Percentiles rank a stretch among this genome's conserved stretches.
phyloP scores from a whole-genome alignment of 2,113 vertebrate species.

The Cottus gobio region DNA sequence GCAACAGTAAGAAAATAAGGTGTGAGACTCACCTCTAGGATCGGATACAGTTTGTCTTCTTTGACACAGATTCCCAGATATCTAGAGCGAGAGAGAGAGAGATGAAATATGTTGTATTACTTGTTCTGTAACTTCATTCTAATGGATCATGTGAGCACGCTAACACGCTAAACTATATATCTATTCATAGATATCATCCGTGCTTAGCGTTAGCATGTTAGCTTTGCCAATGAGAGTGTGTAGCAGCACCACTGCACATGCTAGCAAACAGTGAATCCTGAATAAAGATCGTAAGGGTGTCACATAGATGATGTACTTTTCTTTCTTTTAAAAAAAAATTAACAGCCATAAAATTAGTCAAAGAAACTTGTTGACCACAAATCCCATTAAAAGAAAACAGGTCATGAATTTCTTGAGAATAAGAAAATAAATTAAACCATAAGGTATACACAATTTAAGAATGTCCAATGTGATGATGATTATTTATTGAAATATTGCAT shows the following conservation, averaged over 20 bases:
- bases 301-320: not conserved
- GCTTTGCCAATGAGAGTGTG: not conserved
- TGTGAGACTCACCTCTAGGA: conserved; percentile 86
- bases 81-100: conserved; percentile 72
- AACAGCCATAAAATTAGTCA: not conserved
- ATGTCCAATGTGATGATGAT: too few relatives aligned
- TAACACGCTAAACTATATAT: not conserved
- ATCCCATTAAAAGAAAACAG: too few relatives aligned
- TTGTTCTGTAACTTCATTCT: not conserved
- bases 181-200: not conserved
- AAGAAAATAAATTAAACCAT: too few relatives aligned
- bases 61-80: conserved; percentile 92
- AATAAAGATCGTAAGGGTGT: not conserved
- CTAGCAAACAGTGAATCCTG: not conserved
- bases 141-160: not conserved
- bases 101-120: conserved; percentile 2
- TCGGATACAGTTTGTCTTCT: conserved; percentile 90
- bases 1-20: conserved; percentile 5
- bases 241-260: not conserved
- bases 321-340: not conserved
- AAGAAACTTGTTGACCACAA: not conserved
- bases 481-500: not conserved
- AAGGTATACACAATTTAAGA: not conserved
- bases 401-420: too few relatives aligned
- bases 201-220: not conserved